These are phyloP conservation scores for Tragelaphus eurycerus DNA, from an alignment of 2,797 vertebrate species.

Conservation along the genomic window DNA sequence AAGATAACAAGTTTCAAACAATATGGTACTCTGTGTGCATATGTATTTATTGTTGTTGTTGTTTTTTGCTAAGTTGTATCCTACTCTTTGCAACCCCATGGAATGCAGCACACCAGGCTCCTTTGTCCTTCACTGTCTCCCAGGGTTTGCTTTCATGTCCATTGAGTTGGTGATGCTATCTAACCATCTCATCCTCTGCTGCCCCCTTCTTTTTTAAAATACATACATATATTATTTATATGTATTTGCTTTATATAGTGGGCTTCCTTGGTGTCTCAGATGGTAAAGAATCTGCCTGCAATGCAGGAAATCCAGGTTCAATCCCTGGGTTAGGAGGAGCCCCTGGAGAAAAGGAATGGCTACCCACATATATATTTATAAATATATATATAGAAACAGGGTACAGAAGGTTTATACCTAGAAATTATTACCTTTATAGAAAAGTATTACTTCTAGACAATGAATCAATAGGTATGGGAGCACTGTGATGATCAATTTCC, in stretches of 20 bases:
- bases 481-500: neutral
- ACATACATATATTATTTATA: neutral
- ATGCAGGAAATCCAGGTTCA: neutral
- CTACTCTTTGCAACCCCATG: neutral
- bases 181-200: neutral
- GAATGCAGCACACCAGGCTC: neutral
- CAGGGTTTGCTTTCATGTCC: neutral
- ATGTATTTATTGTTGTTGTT: neutral
- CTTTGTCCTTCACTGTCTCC: neutral
- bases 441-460: neutral
- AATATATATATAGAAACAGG: neutral
- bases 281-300: neutral
- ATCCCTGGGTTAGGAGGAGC: neutral
- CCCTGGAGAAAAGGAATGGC: neutral
- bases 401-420: neutral
- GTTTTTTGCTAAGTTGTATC: neutral
- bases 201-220: neutral
- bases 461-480: neutral
- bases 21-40: neutral
- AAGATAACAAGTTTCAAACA: neutral
- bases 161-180: neutral
- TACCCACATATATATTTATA: neutral
- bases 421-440: neutral
- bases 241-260: neutral
- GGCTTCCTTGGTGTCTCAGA: neutral